phyloP scores from a whole-genome alignment of 92 coral and sea anemone species.

The Umimayanthus chanpuru region DNA sequence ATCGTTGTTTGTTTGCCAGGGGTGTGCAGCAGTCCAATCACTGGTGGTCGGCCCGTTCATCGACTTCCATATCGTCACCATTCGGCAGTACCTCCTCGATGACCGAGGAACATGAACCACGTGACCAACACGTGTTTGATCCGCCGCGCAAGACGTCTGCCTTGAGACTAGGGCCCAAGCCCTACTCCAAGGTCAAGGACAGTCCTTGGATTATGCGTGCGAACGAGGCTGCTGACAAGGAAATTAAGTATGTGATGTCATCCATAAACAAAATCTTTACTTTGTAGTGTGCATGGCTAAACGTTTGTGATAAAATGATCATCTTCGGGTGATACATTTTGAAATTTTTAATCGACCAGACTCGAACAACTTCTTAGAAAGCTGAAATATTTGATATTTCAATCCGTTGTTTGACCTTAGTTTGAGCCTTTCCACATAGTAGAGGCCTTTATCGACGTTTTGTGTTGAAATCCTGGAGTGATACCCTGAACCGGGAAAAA shows the following conservation, averaged over 20 bases:
- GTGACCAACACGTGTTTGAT: slow-evolving; percentile 62
- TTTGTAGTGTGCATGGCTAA: not conserved
- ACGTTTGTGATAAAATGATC: too few relatives aligned
- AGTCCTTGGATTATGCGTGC: slow-evolving; percentile 69
- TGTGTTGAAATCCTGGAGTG: too few relatives aligned
- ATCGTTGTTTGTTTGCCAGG: slow-evolving; percentile 43
- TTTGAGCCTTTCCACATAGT: too few relatives aligned
- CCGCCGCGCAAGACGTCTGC: slow-evolving; percentile 59
- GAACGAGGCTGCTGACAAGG: slow-evolving; percentile 45
- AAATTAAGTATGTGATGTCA: slow-evolving; percentile 46
- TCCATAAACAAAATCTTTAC: not conserved
- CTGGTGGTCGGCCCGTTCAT: slow-evolving; percentile 74
- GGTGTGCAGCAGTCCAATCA: slow-evolving; percentile 74
- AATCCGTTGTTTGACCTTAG: too few relatives aligned
- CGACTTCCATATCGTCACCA: slow-evolving; percentile 66
- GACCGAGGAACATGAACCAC: slow-evolving; percentile 77
- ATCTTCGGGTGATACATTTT: too few relatives aligned
- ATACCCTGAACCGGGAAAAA: too few relatives aligned
- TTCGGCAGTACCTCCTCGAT: slow-evolving; percentile 77
- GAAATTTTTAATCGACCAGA: too few relatives aligned
- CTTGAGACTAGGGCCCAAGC: slow-evolving; percentile 60
- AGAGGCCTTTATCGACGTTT: too few relatives aligned
- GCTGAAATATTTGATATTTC: too few relatives aligned
- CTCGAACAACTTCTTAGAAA: too few relatives aligned
- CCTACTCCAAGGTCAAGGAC: slow-evolving; percentile 58